Evolutionary conservation across 2,888 invertebrate genomes (phyloP).

Genomic region (Oligia fasciuncula): DNA sequence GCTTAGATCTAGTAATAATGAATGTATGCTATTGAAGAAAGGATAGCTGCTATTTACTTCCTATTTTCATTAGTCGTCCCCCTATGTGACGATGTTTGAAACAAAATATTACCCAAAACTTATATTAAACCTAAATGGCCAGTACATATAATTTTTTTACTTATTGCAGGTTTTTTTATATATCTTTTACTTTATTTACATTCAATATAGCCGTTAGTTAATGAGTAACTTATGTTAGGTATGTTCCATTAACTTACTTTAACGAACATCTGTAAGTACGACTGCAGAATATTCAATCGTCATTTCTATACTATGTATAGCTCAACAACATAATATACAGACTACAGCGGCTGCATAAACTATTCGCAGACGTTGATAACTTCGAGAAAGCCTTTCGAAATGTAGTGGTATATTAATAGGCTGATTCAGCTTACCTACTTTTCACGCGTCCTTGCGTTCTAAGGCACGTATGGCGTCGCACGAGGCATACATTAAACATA

Average conservation of each 20-base stretch:
- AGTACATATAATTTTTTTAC: too few relatives aligned
- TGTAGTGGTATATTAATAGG: conserved; percentile 61
- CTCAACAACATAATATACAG: conserved; percentile 19
- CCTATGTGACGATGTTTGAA: too few relatives aligned
- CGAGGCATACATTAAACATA: conserved; percentile 64
- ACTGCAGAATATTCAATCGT: background rate
- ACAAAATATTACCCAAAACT: too few relatives aligned
- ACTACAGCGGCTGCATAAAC: conserved; percentile 41
- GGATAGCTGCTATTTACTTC: too few relatives aligned
- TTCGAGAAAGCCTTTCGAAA: conserved; percentile 47
- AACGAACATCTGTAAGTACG: background rate
- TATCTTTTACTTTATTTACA: background rate
- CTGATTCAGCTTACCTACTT: conserved; percentile 60
- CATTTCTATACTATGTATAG: background rate
- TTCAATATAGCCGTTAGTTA: background rate
- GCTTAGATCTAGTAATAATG: too few relatives aligned
- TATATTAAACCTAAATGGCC: too few relatives aligned
- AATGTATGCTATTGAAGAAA: too few relatives aligned
- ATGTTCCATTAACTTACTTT: background rate
- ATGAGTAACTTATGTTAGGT: background rate
- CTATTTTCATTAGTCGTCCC: too few relatives aligned
- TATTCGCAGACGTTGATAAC: conserved; percentile 52
- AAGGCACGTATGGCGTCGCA: conserved; percentile 55
- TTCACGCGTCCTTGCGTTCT: conserved; percentile 47
- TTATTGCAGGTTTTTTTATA: too few relatives aligned